Evolutionary conservation across 2,797 vertebrate genomes (phyloP).

Genomic region (Botia almorhae): DNA sequence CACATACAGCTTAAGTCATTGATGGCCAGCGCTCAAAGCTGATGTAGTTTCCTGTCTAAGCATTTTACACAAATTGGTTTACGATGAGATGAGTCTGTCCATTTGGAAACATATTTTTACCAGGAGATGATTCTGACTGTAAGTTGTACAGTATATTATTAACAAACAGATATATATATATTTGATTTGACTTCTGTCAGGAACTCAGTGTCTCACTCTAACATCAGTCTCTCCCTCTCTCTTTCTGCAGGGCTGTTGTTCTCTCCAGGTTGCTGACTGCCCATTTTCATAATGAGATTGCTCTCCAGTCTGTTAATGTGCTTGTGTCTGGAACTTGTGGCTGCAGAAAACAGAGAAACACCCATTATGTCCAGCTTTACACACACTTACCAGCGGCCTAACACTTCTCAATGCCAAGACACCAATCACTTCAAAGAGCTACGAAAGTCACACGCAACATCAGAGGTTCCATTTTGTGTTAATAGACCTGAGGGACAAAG

Average conservation of each 20-base stretch:
- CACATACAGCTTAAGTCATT: constrained; percentile 11
- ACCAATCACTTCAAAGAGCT: too few relatives aligned
- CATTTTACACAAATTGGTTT: not conserved
- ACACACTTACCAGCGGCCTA: not conserved
- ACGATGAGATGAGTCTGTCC: not conserved
- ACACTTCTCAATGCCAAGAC: not conserved
- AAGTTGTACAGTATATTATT: not conserved
- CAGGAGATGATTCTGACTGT: too few relatives aligned
- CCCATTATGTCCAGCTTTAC: constrained; percentile 10
- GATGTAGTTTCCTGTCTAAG: not conserved
- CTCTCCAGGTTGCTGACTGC: constrained; percentile 60
- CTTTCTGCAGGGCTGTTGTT: constrained; percentile 38
- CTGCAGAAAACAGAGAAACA: constrained; percentile 35
- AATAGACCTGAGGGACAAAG: too few relatives aligned
- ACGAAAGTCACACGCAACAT: too few relatives aligned
- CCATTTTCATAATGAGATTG: constrained; percentile 56
- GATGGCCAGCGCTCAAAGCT: not conserved
- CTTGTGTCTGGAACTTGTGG: constrained; percentile 37
- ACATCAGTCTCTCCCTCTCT: constrained; percentile 6
- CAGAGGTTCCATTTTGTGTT: too few relatives aligned
- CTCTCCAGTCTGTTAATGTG: constrained; percentile 43
- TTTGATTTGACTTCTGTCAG: constrained; percentile 3
- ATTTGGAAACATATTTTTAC: not conserved
- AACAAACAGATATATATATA: not conserved
- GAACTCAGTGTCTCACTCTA: not conserved